These are phyloP conservation scores for Tor tambroides DNA, from an alignment of 2,113 vertebrate species.

Conservation along the genomic window DNA sequence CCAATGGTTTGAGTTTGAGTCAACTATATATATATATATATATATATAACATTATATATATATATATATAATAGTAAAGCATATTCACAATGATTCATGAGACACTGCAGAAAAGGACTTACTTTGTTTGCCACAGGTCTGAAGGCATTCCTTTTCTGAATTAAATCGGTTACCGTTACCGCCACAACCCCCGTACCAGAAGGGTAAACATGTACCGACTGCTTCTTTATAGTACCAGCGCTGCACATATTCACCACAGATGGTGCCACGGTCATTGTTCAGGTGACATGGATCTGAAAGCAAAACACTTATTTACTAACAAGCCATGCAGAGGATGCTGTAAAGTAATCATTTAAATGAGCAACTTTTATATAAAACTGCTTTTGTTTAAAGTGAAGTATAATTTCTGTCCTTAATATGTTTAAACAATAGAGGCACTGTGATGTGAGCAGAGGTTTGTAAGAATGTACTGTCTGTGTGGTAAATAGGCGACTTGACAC, in stretches of 20 bases:
- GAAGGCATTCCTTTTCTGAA: slow-evolving; percentile 70
- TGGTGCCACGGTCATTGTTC: slow-evolving; percentile 61
- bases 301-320: slow-evolving; percentile 65
- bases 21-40: too few relatives aligned
- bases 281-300: slow-evolving; percentile 73
- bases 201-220: slow-evolving; percentile 68
- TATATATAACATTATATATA: too few relatives aligned
- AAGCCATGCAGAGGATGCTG: slow-evolving; percentile 22
- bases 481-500: not conserved
- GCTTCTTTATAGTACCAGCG: slow-evolving; percentile 73
- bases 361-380: not conserved
- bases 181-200: slow-evolving; percentile 77
- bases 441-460: not conserved
- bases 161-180: slow-evolving; percentile 75
- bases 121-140: slow-evolving; percentile 68
- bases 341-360: not conserved
- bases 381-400: not conserved
- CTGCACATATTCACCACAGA: slow-evolving; percentile 63
- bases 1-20: not conserved
- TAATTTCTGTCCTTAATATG: not conserved
- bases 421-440: not conserved
- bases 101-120: slow-evolving; percentile 62
- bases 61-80: too few relatives aligned
- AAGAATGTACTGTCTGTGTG: not conserved
- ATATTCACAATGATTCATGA: too few relatives aligned